These are phyloP conservation scores for Larimichthys crocea DNA, from an alignment of 2,113 vertebrate species.

Conservation along the genomic window DNA sequence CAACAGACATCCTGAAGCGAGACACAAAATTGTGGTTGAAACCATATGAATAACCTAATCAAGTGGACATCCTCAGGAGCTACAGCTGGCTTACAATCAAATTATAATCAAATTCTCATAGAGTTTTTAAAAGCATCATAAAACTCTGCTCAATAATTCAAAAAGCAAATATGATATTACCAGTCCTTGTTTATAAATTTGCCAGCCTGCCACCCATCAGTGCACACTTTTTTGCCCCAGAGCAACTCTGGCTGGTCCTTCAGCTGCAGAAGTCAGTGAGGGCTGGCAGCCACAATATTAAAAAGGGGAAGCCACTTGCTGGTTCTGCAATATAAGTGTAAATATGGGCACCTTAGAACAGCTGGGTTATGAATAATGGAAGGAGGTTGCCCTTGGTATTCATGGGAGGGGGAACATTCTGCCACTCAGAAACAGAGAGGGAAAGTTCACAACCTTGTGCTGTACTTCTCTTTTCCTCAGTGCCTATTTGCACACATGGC, in stretches of 20 bases:
- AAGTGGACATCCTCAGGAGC: constrained; percentile 70
- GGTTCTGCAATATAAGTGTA: constrained; percentile 84
- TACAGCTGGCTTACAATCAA: constrained; percentile 69
- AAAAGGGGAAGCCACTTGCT: constrained; percentile 76
- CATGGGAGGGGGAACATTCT: constrained; percentile 75
- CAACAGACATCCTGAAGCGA: constrained; percentile 53
- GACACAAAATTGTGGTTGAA: constrained; percentile 47
- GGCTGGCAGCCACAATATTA: constrained; percentile 75
- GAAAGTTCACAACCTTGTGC: constrained; percentile 69
- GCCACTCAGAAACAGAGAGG: constrained; percentile 76
- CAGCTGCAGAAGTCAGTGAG: constrained; percentile 66
- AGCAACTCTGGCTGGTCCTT: constrained; percentile 67
- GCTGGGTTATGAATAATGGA: constrained; percentile 84
- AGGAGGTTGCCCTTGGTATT: constrained; percentile 79
- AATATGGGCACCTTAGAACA: constrained; percentile 82
- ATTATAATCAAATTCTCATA: constrained; percentile 76
- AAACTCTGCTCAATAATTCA: constrained; percentile 86
- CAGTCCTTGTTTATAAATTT: constrained; percentile 82
- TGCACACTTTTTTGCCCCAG: constrained; percentile 68
- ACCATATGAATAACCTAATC: constrained; percentile 73
- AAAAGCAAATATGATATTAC: constrained; percentile 81
- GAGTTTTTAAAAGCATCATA: constrained; percentile 78
- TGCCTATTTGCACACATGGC: constrained; percentile 58
- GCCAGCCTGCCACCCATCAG: constrained; percentile 67
- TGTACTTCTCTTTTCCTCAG: constrained; percentile 59